These are phyloP conservation scores for Noctilio leporinus DNA, from an alignment of 2,113 vertebrate species.

Conservation along the genomic window DNA sequence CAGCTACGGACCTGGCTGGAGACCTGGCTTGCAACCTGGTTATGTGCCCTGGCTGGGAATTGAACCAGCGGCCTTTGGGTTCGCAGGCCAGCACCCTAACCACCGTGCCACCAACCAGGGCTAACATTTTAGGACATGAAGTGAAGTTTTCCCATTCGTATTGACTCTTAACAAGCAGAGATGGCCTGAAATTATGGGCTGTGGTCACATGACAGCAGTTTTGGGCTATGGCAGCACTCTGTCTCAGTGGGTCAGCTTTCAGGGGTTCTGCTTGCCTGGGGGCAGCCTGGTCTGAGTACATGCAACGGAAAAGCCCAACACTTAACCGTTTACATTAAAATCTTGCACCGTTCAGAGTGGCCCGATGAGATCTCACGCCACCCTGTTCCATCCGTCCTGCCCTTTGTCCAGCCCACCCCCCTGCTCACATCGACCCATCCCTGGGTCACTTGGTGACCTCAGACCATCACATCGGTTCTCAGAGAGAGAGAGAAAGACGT, in stretches of 20 bases:
- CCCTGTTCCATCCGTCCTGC: background rate
- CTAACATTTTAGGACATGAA: too few species aligned
- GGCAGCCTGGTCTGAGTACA: background rate
- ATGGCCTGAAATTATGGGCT: constrained; percentile 44
- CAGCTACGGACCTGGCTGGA: too few species aligned
- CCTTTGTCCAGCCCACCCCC: background rate
- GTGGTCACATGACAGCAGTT: constrained; percentile 31
- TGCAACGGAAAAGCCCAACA: background rate
- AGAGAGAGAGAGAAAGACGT: background rate
- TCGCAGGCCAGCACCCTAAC: too few species aligned
- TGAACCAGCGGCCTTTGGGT: too few species aligned
- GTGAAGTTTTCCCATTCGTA: constrained; percentile 64
- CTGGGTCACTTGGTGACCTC: background rate
- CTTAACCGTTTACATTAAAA: background rate
- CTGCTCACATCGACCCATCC: background rate
- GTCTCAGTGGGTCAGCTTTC: background rate
- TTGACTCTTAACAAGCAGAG: constrained; percentile 69
- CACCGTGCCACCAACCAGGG: too few species aligned
- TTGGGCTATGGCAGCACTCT: background rate
- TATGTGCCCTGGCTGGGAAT: too few species aligned
- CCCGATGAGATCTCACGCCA: background rate
- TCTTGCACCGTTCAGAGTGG: background rate
- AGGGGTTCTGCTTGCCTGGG: background rate
- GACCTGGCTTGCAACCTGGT: too few species aligned
- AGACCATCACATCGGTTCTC: background rate